These are phyloP conservation scores for Conomelus anceps DNA, from an alignment of 2,888 invertebrate species.

Conservation along the genomic window DNA sequence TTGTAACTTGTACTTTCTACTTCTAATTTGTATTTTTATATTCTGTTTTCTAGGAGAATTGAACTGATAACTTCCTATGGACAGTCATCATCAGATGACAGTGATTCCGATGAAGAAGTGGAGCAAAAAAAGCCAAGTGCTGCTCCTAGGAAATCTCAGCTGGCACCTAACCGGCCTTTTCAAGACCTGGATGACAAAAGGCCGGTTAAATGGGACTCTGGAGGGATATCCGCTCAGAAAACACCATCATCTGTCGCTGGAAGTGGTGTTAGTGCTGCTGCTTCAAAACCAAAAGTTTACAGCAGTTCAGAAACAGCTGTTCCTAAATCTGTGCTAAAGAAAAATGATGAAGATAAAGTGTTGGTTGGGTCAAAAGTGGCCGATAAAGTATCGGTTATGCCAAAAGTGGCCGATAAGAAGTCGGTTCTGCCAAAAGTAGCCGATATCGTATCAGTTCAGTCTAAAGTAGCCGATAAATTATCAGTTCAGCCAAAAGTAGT, in stretches of 20 bases:
- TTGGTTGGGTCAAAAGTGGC: background rate
- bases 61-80: conserved; percentile 51
- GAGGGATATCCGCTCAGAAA: too few relatives aligned
- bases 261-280: background rate
- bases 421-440: background rate
- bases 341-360: background rate
- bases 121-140: background rate
- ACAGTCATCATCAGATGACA: conserved; percentile 46
- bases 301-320: too few relatives aligned
- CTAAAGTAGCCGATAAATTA: background rate
- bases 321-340: background rate
- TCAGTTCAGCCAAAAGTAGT: background rate
- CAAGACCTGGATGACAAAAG: background rate
- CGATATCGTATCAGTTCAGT: background rate
- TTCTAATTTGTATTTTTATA: background rate
- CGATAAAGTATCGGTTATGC: background rate
- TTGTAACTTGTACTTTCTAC: background rate
- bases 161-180: background rate
- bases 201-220: background rate
- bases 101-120: conserved; percentile 34
- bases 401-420: background rate
- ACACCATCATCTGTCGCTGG: background rate
- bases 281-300: background rate
- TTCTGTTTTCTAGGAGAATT: conserved; percentile 45
- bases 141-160: background rate